Percentiles rank a stretch among this genome's conserved stretches.
These are phyloP conservation scores for Teleopsis dalmanni DNA, from an alignment of 1,140 invertebrate species.

Conservation along the genomic window DNA sequence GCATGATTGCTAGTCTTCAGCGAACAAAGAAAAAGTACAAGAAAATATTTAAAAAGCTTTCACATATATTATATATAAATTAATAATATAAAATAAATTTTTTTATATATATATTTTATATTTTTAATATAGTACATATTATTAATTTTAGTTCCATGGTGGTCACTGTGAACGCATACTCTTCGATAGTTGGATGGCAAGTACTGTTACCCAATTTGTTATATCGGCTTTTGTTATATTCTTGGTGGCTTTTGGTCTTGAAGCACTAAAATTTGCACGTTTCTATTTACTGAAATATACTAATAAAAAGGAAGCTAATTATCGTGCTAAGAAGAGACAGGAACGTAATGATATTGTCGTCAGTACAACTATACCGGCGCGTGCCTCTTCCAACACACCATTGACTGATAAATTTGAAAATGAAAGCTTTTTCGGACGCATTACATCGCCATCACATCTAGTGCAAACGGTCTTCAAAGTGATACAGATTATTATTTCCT, in stretches of 20 bases:
- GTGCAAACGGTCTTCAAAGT: constrained; percentile 82
- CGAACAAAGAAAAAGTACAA: too few relatives aligned
- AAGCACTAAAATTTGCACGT: constrained; percentile 32
- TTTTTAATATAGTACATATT: neutral
- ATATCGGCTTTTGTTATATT: constrained; percentile 32
- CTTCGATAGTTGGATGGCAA: constrained; percentile 63
- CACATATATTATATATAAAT: too few relatives aligned
- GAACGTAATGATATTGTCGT: neutral
- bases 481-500: constrained; percentile 80
- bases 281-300: constrained; percentile 22
- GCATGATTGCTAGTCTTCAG: too few relatives aligned
- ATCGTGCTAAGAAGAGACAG: constrained; percentile 12
- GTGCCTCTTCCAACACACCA: constrained; percentile 19
- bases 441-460: constrained; percentile 50
- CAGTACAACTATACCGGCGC: neutral
- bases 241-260: constrained; percentile 30
- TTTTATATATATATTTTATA: too few relatives aligned
- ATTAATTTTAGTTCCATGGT: constrained; percentile 60
- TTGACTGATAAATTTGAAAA: constrained; percentile 23
- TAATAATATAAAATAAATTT: too few relatives aligned
- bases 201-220: constrained; percentile 29
- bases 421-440: constrained; percentile 21
- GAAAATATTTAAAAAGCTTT: too few relatives aligned
- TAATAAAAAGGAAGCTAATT: constrained; percentile 18
- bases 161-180: constrained; percentile 66